Base-by-base conservation (phyloP, 2,113 vertebrate genomes). In the Brachyistius frenatus region DNA sequence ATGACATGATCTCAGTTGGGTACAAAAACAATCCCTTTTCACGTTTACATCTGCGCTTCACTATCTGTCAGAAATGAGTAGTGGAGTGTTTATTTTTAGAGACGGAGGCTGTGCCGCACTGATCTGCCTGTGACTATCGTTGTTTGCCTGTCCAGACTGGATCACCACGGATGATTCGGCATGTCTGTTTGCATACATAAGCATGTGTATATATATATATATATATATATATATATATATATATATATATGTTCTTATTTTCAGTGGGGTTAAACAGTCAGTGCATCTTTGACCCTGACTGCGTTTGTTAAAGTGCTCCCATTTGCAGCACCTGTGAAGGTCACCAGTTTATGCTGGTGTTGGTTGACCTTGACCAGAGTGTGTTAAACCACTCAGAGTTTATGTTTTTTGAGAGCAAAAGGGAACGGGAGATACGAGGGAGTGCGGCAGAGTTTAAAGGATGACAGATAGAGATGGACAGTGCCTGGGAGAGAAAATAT, bases 311-410 rank as follows among this genome's bases (percentile, higher is more conserved):
- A 84, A 84, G 52, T 47, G n/a, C 84, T 87, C 56, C 55, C 49
- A 68, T 83, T 77, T 74, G 73, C 71, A 82, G 72, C 86, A 81
- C 78, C 66, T 83, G 64, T 67, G 35, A 81, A 79, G 84, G 87
- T 89, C 86, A 88, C 67, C 49, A 68, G 73, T 53, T 32, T 81
- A 72, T 70, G 67, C 58, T 82, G 76, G 82, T 81, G 85, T 81
- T 90, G 81, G 76, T 84, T 89, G 88, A 91, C 86, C 88, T 88
- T 84, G 76, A 87, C 74, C 44, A 30, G 68, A 85, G 76, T 88
- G 88, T 86, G 89, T 90, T 87, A 84, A 89, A 89, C 62, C 66
- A 72, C 50, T 88, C 72, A 74, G 65, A 76, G 83, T 80, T 80
- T 75, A 82, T 89, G 66, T 85, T 84, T 65, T 74, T 78, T 62